Percentiles rank a stretch among this genome's conserved stretches.
These are phyloP conservation scores for Ormyrus labotus DNA, from an alignment of 2,888 invertebrate species.

Conservation along the genomic window DNA sequence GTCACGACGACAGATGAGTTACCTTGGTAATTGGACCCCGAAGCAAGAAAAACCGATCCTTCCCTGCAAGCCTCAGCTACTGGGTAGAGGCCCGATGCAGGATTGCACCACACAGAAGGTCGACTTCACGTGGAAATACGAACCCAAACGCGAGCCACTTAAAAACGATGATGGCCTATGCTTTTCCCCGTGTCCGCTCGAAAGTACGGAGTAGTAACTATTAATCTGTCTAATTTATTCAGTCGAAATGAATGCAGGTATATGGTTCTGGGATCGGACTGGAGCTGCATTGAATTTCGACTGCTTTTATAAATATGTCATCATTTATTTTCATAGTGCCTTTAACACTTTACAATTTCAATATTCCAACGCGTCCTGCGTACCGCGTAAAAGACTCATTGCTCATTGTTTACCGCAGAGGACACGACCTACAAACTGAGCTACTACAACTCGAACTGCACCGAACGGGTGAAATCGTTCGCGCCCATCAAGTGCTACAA, in stretches of 20 bases:
- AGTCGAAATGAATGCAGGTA: too few species aligned
- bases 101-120: slow-evolving; percentile 85
- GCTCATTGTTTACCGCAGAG: slow-evolving; percentile 69
- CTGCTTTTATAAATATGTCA: too few species aligned
- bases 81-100: slow-evolving; percentile 82
- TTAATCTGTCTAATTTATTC: too few species aligned
- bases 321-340: too few species aligned
- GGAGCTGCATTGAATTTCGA: too few species aligned
- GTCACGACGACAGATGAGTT: slow-evolving; percentile 55
- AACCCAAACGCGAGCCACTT: slow-evolving; percentile 26
- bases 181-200: slow-evolving; percentile 28
- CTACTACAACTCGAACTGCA: slow-evolving; percentile 78
- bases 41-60: slow-evolving; percentile 64
- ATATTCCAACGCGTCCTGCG: too few species aligned
- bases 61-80: slow-evolving; percentile 65
- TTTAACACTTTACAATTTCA: too few species aligned
- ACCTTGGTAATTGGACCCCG: slow-evolving; percentile 70
- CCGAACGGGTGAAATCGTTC: slow-evolving; percentile 74
- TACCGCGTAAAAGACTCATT: too few species aligned
- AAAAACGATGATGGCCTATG: slow-evolving; percentile 39
- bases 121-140: slow-evolving; percentile 78
- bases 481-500: slow-evolving; percentile 77
- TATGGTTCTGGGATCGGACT: too few species aligned
- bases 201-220: slow-evolving; percentile 2
- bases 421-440: slow-evolving; percentile 82